phyloP scores from a whole-genome alignment of 2,888 invertebrate species.

The Catocala nupta region DNA sequence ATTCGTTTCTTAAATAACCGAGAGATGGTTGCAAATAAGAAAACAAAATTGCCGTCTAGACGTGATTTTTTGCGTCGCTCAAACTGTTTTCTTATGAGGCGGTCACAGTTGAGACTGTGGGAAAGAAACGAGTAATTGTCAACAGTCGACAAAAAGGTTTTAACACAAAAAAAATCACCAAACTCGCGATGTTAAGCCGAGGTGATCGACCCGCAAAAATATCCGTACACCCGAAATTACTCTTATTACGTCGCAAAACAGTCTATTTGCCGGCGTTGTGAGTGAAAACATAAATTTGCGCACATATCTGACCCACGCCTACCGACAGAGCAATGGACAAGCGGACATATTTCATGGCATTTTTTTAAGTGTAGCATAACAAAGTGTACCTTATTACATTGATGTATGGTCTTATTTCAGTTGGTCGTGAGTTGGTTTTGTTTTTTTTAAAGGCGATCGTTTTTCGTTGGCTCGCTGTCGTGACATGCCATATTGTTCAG shows the following conservation, averaged over 20 bases:
- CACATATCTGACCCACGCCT: conserved; percentile 83
- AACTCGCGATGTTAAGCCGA: conserved; percentile 67
- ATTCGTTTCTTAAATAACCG: conserved; percentile 4
- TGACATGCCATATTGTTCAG: conserved; percentile 85
- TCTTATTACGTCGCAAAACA: conserved; percentile 63
- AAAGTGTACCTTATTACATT: conserved; percentile 63
- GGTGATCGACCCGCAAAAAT: conserved; percentile 69
- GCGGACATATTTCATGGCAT: conserved; percentile 81
- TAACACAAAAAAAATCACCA: conserved; percentile 60
- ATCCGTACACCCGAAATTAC: conserved; percentile 47
- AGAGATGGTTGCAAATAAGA: conserved; percentile 21
- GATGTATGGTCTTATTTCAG: conserved; percentile 63
- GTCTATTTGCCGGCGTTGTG: conserved; percentile 65
- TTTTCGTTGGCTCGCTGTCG: conserved; percentile 77
- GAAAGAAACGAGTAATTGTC: conserved; percentile 69
- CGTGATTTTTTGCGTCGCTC: conserved; percentile 38
- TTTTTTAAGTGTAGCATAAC: conserved; percentile 55
- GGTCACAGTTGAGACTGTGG: conserved; percentile 59
- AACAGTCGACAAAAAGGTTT: conserved; percentile 63
- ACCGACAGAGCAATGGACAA: conserved; percentile 76
- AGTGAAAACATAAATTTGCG: conserved; percentile 66
- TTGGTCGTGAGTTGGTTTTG: conserved; percentile 45
- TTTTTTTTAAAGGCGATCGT: conserved; percentile 71
- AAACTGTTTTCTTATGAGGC: conserved; percentile 55
- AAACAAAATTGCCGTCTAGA: conserved; percentile 44